phyloP scores from a whole-genome alignment of 2,113 vertebrate genomes.

The Misgurnus mizolepis region DNA sequence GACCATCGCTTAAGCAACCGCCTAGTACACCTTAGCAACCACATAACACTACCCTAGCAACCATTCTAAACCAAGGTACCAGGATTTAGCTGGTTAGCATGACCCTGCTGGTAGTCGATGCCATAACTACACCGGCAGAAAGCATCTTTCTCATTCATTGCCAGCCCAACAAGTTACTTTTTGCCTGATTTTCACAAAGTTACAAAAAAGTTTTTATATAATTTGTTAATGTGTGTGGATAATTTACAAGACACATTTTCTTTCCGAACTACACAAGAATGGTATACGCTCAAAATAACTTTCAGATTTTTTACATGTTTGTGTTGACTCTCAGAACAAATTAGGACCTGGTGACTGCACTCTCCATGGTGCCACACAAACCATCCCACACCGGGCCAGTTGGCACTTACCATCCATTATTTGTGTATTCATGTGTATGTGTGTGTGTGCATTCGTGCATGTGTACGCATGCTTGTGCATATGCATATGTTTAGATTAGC shows the following conservation, averaged over 20 bases:
- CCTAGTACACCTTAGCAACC: not conserved
- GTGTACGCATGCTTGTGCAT: conserved; percentile 11
- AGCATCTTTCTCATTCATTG: not conserved
- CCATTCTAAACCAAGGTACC: not conserved
- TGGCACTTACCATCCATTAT: not conserved
- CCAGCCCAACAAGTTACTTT: no score
- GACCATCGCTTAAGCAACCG: not conserved
- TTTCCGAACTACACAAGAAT: not conserved
- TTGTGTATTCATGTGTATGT: conserved; percentile 23
- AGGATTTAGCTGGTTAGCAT: no score
- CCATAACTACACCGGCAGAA: no score
- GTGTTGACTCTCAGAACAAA: conserved; percentile 28
- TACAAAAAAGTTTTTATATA: no score
- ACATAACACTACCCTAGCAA: not conserved
- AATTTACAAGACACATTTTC: no score
- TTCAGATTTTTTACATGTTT: not conserved
- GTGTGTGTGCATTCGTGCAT: conserved; percentile 8
- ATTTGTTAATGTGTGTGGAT: no score
- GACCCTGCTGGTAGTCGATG: no score
- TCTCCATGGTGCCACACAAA: conserved; percentile 45
- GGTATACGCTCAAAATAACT: no score
- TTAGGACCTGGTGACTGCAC: conserved; percentile 40
- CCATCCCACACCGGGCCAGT: not conserved
- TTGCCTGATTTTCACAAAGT: no score
- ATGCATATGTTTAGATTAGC: not conserved